Evolutionary conservation across 2,888 invertebrate genomes (phyloP).

Genomic region (Teleiodes luculella): DNA sequence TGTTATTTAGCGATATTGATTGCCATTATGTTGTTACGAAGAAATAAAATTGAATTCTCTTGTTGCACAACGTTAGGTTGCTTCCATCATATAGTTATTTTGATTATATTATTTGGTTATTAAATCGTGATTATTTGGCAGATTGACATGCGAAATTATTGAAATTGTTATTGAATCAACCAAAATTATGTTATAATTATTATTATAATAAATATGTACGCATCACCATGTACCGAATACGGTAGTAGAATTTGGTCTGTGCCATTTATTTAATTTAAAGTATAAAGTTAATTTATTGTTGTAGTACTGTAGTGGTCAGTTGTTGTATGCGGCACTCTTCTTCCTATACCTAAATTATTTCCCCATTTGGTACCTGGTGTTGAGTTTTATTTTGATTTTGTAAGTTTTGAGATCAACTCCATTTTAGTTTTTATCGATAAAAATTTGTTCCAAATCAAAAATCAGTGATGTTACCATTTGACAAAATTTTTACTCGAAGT

Average conservation of each 20-base stretch:
- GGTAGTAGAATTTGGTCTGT: conserved; percentile 69
- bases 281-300: conserved; percentile 59
- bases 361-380: conserved; percentile 72
- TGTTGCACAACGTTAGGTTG: conserved; percentile 62
- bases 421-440: conserved; percentile 37
- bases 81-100: conserved; percentile 72
- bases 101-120: conserved; percentile 56
- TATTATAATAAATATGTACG: conserved; percentile 44
- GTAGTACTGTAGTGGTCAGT: conserved; percentile 45
- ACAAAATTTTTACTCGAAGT: conserved; percentile 34
- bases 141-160: conserved; percentile 53
- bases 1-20: conserved; percentile 74
- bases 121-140: conserved; percentile 61
- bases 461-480: conserved; percentile 55
- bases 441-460: conserved; percentile 48
- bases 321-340: conserved; percentile 52
- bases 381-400: conserved; percentile 55
- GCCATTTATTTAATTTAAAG: conserved; percentile 75
- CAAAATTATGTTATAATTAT: conserved; percentile 53
- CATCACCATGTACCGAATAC: conserved; percentile 67
- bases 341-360: conserved; percentile 58
- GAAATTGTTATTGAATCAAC: conserved; percentile 52
- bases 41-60: conserved; percentile 57
- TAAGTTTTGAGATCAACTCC: conserved; percentile 53
- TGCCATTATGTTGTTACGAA: conserved; percentile 73